Evolutionary conservation across 2,113 vertebrate species (phyloP).

Genomic region (Cricetomys ansorgei): DNA sequence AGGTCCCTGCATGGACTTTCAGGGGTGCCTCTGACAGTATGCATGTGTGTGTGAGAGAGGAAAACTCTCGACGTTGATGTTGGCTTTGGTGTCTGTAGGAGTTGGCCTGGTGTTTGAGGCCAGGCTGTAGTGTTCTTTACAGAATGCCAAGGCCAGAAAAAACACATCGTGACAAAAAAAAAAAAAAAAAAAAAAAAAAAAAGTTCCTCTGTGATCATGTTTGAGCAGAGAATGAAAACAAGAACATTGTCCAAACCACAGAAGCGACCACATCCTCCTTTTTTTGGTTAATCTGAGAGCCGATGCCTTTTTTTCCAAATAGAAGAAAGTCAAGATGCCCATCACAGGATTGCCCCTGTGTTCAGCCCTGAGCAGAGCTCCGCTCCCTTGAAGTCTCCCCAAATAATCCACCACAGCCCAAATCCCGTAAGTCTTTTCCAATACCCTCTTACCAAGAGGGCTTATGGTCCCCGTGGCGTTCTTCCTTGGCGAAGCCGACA

Average conservation of each 20-base stretch:
- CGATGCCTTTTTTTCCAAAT: neutral
- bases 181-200: neutral
- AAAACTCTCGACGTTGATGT: neutral
- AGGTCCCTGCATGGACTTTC: neutral
- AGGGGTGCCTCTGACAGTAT: neutral
- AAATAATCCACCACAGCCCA: neutral
- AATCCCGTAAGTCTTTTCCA: neutral
- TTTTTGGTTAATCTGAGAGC: neutral
- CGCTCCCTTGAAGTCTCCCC: neutral
- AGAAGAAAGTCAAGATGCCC: neutral
- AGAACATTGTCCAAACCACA: neutral
- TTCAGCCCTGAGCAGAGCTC: neutral
- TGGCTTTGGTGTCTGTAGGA: neutral
- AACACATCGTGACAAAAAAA: neutral
- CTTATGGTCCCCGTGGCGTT: neutral
- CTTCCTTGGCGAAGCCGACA: neutral
- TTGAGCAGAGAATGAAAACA: conserved; percentile 18
- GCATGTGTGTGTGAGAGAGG: neutral
- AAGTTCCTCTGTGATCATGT: neutral
- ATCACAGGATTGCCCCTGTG: neutral
- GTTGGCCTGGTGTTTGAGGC: neutral
- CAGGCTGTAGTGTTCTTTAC: neutral
- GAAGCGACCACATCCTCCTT: neutral
- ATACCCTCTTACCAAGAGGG: neutral
- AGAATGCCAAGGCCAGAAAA: neutral